Evolutionary conservation across 2,797 vertebrate genomes (phyloP).

Genomic region (Astyanax mexicanus): DNA sequence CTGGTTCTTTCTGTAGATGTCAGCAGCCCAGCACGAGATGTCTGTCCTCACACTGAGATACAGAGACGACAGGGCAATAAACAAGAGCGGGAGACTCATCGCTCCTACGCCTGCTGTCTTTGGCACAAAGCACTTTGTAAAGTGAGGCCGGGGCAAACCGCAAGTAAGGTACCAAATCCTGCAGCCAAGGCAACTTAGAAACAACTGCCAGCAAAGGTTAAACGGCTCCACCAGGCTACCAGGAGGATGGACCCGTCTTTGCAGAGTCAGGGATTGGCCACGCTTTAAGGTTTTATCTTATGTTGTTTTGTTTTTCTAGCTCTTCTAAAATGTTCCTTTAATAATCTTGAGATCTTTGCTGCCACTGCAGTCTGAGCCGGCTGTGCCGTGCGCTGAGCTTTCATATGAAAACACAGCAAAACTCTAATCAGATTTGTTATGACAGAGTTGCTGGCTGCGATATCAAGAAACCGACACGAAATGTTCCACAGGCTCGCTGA

Average conservation of each 20-base stretch:
- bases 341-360: slow-evolving; percentile 4
- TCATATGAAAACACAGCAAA: background rate
- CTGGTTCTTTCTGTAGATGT: slow-evolving; percentile 49
- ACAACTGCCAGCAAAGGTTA: slow-evolving; percentile 43
- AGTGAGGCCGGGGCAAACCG: slow-evolving; percentile 43
- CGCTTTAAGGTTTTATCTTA: slow-evolving; percentile 14
- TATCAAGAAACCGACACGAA: background rate
- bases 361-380: background rate
- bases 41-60: slow-evolving; percentile 55
- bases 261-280: slow-evolving; percentile 8
- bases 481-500: background rate
- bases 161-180: slow-evolving; percentile 56
- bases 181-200: slow-evolving; percentile 54
- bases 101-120: slow-evolving; percentile 52
- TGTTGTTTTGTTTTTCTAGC: background rate
- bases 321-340: background rate
- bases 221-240: slow-evolving; percentile 23
- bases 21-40: slow-evolving; percentile 53
- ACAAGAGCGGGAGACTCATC: slow-evolving; percentile 50
- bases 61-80: slow-evolving; percentile 58
- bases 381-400: background rate
- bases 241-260: slow-evolving; percentile 8
- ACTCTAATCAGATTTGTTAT: background rate
- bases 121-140: slow-evolving; percentile 42
- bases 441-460: background rate